Percentiles rank a stretch among this genome's conserved stretches.
phyloP scores from a whole-genome alignment of 2,888 invertebrate species.

The Eledona agricola region DNA sequence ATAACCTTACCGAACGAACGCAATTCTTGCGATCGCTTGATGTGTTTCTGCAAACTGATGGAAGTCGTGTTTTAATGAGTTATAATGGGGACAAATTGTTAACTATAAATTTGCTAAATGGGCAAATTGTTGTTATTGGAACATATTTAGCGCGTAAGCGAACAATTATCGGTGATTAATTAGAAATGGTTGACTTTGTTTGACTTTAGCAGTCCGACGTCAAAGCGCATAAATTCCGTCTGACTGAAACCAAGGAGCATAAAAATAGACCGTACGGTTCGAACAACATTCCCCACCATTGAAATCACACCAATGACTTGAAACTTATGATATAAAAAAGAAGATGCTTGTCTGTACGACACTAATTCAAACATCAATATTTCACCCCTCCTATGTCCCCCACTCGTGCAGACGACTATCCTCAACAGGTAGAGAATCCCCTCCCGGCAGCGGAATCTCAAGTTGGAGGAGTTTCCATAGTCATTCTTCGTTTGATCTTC shows the following conservation, averaged over 20 bases:
- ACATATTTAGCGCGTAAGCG: no score
- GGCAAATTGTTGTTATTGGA: no score
- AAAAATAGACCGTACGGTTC: constrained; percentile 43
- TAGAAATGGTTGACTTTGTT: no score
- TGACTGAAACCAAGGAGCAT: constrained; percentile 37
- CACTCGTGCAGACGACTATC: constrained; percentile 47
- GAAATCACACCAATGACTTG: constrained; percentile 58
- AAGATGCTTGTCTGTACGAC: constrained; percentile 57
- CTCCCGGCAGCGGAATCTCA: constrained; percentile 53
- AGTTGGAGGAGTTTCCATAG: constrained; percentile 58
- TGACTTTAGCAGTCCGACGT: no score
- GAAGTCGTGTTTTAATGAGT: no score
- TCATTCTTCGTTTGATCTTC: constrained; percentile 58
- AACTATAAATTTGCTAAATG: neutral
- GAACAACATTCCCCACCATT: constrained; percentile 50
- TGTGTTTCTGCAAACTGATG: no score
- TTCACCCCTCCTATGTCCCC: constrained; percentile 55
- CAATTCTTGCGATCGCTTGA: no score
- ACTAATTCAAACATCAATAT: constrained; percentile 62
- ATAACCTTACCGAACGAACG: constrained; percentile 17
- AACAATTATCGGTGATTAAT: no score
- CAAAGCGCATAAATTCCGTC: constrained; percentile 5
- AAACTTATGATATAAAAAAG: constrained; percentile 57
- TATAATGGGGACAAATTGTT: neutral
- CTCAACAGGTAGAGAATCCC: constrained; percentile 59